Conservation (phyloP, 2,113 vertebrate genomes). For the Myrmecophaga tridactyla region DNA sequence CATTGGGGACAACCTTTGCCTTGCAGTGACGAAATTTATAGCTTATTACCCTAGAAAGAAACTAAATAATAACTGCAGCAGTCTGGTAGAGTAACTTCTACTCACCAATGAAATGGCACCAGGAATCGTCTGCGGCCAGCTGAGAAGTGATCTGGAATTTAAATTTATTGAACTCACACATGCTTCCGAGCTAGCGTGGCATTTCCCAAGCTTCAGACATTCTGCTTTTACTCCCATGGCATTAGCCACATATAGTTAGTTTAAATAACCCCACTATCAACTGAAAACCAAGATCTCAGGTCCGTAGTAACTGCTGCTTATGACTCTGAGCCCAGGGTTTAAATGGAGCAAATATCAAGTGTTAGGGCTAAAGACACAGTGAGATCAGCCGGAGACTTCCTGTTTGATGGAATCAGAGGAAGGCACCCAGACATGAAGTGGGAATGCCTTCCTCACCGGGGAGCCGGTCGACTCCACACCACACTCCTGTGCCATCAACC, state of each 20-base stretch:
- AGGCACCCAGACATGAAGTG: not conserved
- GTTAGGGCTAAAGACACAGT: not conserved
- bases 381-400: not conserved
- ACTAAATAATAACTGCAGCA: not conserved
- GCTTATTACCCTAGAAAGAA: not conserved
- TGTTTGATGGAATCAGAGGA: not conserved
- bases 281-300: not conserved
- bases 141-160: not conserved
- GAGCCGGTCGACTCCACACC: rapidly evolving
- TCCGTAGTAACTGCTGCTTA: not conserved
- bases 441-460: not conserved
- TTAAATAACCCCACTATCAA: not conserved
- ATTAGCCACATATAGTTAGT: not conserved
- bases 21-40: not conserved
- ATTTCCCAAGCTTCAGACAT: not conserved
- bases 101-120: not conserved
- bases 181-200: no score
- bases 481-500: rapidly evolving
- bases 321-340: not conserved
- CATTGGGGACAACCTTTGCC: not conserved
- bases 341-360: not conserved
- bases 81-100: no score
- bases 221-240: not conserved
- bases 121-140: not conserved
- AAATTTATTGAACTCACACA: not conserved